Conservation (phyloP, 2,113 vertebrate species). For the Salminus brasiliensis region DNA sequence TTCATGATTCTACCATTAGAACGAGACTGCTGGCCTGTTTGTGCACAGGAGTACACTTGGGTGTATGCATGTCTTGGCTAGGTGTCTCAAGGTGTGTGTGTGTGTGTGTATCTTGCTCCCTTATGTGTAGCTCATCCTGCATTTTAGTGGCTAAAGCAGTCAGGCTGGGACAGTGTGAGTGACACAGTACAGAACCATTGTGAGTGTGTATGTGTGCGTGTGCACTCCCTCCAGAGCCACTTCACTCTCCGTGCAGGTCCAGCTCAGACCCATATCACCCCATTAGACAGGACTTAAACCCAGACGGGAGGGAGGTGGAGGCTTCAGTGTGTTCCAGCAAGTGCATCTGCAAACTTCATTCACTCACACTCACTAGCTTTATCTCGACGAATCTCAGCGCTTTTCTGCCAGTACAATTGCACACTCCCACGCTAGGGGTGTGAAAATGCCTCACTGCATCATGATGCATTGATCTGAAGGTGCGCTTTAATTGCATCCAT, state of each 20-base stretch:
- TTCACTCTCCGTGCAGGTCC: not conserved
- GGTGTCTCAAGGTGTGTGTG: slow-evolving; percentile 8
- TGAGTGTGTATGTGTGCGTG: slow-evolving; percentile 8
- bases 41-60: slow-evolving; percentile 17
- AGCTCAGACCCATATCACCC: not conserved
- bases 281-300: not conserved
- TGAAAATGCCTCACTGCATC: not conserved
- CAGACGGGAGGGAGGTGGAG: slow-evolving; percentile 22
- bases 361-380: slow-evolving; percentile 26
- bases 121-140: not conserved
- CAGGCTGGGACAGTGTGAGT: slow-evolving; percentile 8
- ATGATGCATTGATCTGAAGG: not conserved
- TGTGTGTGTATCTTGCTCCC: not conserved
- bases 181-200: slow-evolving; percentile 41
- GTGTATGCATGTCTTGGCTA: not conserved
- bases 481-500: not conserved
- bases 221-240: slow-evolving; percentile 3
- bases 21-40: slow-evolving; percentile 17
- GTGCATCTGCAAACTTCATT: slow-evolving; percentile 68
- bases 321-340: slow-evolving; percentile 56
- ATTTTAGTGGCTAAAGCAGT: not conserved
- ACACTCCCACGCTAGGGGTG: not conserved
- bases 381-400: not conserved
- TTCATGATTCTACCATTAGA: no score
- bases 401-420: not conserved